A percentile compares a stretch with the other conserved stretches of the same genome.
Evolutionary conservation across 1,140 invertebrate genomes (phyloP).

Genomic region (Philotrypesis tridentata): DNA sequence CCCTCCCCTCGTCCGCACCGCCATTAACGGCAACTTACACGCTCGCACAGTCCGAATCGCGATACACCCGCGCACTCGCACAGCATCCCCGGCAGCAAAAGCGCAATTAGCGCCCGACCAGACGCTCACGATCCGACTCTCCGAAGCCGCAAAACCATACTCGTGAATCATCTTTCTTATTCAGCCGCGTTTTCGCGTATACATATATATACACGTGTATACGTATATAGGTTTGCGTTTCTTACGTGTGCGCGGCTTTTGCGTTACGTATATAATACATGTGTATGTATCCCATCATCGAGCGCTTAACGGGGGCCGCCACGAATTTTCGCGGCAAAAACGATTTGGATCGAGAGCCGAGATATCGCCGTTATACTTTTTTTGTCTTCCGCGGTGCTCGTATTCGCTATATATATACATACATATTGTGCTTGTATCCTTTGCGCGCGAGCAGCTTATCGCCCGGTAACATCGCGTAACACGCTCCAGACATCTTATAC

Average conservation of each 20-base stretch:
- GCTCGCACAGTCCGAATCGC: neutral
- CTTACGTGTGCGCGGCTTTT: neutral
- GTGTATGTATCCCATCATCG: neutral
- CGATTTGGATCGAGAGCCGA: constrained; percentile 9
- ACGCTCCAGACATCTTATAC: neutral
- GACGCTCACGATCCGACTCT: neutral
- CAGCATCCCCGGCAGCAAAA: neutral
- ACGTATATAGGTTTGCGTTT: neutral
- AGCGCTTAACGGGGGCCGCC: neutral
- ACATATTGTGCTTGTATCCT: neutral
- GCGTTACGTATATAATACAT: neutral
- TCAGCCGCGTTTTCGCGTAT: neutral
- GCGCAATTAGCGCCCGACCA: neutral
- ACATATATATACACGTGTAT: no score
- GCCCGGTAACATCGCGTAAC: constrained; percentile 7
- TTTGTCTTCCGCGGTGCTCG: neutral
- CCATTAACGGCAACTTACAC: neutral
- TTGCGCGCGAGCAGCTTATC: neutral
- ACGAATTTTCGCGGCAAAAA: constrained; percentile 20
- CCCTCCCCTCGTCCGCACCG: no score
- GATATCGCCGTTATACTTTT: neutral
- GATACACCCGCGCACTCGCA: no score
- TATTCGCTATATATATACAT: neutral
- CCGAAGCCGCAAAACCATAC: neutral
- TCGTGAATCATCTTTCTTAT: neutral